Base-by-base conservation (phyloP, 2,113 vertebrate genomes). In the Mastomys coucha region DNA sequence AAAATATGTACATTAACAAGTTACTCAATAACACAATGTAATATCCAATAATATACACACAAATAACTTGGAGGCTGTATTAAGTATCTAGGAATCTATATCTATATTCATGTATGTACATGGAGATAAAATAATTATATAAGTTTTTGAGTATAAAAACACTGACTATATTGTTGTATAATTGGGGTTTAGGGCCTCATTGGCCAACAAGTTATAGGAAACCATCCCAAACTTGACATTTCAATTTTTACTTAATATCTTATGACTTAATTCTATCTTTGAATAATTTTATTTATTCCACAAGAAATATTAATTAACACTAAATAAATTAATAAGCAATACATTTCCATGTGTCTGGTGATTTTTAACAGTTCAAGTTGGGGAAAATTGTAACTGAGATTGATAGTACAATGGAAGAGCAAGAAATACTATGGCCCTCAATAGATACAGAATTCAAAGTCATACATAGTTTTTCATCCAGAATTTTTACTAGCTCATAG, bases 181-280 rank as follows among this genome's bases (percentile, higher is more conserved):
- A 9, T 31, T 77, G 3, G 45, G 14, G 13, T 7, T 22, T 80
- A n/a, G 2, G 33, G 11, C 8, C 12, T 26, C 5, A 20, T n/a
- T 58, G 33, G 1, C 2, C 9, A n/a, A 81, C 4, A 58, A 24
- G n/a, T 81, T 7, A 58, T n/a, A 58, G 14, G 45, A 5, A 58
- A 2, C 2, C 24, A 26, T 24, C 5, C 33, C 53, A 58, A 56
- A 81, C 2, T 0, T 58, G 36, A 58, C 5, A 24, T 4, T 14
- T 20, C 3, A 19, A n/a, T 58, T n/a, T 81, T 58, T 5, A 56
- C 20, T 53, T 78, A 31, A 33, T 53, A 78, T 51, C 28, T 5
- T 45, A 33, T 80, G 33, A 33, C 31, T 80, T 58, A 82, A 60
- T 39, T 58, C 39, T 22, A n/a, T 42, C 36, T 65, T n/a, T 51